These are phyloP conservation scores for Rhinolophus ferrumequinum DNA, from an alignment of 2,113 vertebrate species.

Conservation along the genomic window DNA sequence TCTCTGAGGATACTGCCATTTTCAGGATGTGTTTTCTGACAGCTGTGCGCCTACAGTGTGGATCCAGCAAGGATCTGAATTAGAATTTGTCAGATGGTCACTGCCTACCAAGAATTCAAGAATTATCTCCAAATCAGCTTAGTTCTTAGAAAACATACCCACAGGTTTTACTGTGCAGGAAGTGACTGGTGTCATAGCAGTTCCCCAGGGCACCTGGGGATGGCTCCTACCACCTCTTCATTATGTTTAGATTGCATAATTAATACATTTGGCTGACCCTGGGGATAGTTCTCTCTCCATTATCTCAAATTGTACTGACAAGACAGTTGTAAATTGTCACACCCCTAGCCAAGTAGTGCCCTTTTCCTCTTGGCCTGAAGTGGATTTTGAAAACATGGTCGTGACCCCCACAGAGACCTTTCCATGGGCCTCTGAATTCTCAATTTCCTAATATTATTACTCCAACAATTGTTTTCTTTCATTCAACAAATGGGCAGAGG, in stretches of 20 bases:
- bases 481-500: neutral
- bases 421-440: neutral
- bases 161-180: neutral
- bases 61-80: neutral
- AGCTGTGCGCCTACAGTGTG: neutral
- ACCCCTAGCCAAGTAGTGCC: neutral
- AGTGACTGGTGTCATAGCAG: neutral
- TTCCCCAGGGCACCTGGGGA: neutral
- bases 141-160: neutral
- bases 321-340: neutral
- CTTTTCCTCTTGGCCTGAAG: neutral
- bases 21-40: neutral
- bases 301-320: neutral
- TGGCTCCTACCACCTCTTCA: neutral
- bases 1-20: neutral
- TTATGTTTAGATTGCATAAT: neutral
- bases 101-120: neutral
- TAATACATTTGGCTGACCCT: neutral
- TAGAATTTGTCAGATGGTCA: neutral
- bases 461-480: neutral
- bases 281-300: constrained; percentile 13
- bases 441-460: neutral
- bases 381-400: neutral
- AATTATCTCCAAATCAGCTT: neutral
- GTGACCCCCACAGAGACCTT: neutral